phyloP scores from a whole-genome alignment of 1,140 invertebrate species.

The Procambarus clarkii region DNA sequence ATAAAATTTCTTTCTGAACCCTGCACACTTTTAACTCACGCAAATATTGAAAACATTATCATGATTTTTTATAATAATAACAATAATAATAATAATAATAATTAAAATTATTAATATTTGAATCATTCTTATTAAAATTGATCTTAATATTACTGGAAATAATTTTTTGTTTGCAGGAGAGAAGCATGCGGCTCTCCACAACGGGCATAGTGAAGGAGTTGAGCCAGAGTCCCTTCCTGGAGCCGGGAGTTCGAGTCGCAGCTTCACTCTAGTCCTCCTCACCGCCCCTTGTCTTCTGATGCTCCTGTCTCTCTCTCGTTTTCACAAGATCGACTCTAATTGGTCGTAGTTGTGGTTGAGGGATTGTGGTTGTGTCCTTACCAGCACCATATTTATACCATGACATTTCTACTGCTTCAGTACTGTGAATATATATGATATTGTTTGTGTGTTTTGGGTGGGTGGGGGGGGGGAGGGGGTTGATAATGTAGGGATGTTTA shows the following conservation, averaged over 20 bases:
- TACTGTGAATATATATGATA: neutral
- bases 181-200: slow-evolving; percentile 29
- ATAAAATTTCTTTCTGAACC: too few relatives aligned
- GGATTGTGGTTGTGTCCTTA: neutral
- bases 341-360: slow-evolving; percentile 6
- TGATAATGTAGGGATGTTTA: too few relatives aligned
- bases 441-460: too few relatives aligned
- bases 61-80: too few relatives aligned
- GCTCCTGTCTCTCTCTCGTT: neutral
- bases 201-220: slow-evolving; percentile 9
- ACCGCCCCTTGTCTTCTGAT: neutral
- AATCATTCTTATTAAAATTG: neutral
- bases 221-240: neutral
- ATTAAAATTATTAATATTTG: neutral
- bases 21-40: too few relatives aligned
- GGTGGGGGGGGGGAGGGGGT: too few relatives aligned
- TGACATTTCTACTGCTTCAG: neutral
- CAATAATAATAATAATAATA: neutral
- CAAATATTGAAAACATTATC: too few relatives aligned
- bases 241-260: too few relatives aligned
- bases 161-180: neutral
- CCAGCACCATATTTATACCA: neutral
- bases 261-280: neutral
- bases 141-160: too few relatives aligned
- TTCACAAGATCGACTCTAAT: neutral